Evolutionary conservation across 2,797 vertebrate species (phyloP), one percentile per base, ranked within the genome.

Genomic region (Oreochromis mossambicus): DNA sequence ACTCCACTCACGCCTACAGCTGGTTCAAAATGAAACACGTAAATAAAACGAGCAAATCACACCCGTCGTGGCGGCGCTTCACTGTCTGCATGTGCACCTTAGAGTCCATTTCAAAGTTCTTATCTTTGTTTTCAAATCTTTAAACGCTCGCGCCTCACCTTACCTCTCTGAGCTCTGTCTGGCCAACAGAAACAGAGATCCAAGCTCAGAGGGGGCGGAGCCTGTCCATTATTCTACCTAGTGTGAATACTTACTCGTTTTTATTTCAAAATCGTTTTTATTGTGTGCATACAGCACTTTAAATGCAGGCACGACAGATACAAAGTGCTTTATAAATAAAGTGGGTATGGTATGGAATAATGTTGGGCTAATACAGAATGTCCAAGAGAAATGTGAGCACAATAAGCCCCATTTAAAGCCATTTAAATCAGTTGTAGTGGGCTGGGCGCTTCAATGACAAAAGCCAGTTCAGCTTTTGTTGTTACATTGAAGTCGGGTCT

Each of bases 11-110:
- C 32, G 6, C 32, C 58, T 36, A 4, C 3, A 36, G 6, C 10
- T 12, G 58, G 6, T 7, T 63, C 58, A 5, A 36, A 63, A 63
- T 36, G 17, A n/a, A 63, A 63, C 29, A 0, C 0, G 3, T 19
- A 12, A 1, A 63, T 34, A 63, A n/a, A 63, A 36, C n/a, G 58
- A 63, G 11, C 32, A 36, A 12, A 61, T 3, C 17, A 36, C 58
- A 11, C 32, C 58, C 3, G 32, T 63, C 2, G 0, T 12, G 32
- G 17, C 0, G 9, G 6, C 10, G 17, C 58, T n/a, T 34, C 58
- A 36, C 32, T 63, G 17, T 9, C 58, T 61, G 56, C 29, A 7
- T n/a, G 58, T 63, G 58, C 58, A 36, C 36, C 3, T 36, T 36
- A n/a, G 58, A 63, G 58, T 63, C 32, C 17, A 34, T 19, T 6